phyloP scores from a whole-genome alignment of 2,888 invertebrate genomes.

The Epiblema foenella region DNA sequence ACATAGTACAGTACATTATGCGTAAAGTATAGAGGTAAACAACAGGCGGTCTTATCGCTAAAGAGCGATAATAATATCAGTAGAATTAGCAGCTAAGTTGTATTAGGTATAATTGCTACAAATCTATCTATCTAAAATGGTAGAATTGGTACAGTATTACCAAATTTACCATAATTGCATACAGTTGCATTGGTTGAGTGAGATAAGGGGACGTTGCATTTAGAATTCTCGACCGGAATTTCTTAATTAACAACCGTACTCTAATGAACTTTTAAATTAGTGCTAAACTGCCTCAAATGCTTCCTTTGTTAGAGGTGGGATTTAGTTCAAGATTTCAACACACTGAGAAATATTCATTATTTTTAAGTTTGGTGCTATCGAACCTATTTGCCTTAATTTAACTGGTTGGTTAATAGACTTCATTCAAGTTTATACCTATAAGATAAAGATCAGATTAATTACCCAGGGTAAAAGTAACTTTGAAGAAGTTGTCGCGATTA shows the following conservation, averaged over 20 bases:
- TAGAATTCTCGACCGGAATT: slow-evolving; percentile 29
- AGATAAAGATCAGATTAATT: neutral
- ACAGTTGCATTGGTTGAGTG: too few species aligned
- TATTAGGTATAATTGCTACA: too few species aligned
- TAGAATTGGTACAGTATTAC: neutral
- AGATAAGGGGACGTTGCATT: slow-evolving; percentile 14
- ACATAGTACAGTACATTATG: too few species aligned
- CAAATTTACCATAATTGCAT: slow-evolving; percentile 22
- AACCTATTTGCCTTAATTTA: neutral
- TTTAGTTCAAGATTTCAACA: slow-evolving; percentile 7
- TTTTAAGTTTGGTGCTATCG: neutral
- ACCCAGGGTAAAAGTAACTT: neutral
- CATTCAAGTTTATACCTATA: neutral
- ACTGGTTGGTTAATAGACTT: neutral
- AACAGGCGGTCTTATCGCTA: too few species aligned
- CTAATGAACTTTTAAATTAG: slow-evolving; percentile 18
- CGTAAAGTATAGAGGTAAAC: too few species aligned
- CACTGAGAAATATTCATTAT: neutral
- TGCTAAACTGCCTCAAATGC: slow-evolving; percentile 8
- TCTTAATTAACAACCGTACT: slow-evolving; percentile 1
- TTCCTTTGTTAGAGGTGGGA: neutral
- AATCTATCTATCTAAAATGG: too few species aligned
- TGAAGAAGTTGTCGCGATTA: too few species aligned
- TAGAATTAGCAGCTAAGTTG: neutral
- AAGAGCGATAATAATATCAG: too few species aligned